Percentiles rank a stretch among this genome's conserved stretches.
Evolutionary conservation across 2,797 vertebrate genomes (phyloP).

Genomic region (Spinus pinus): DNA sequence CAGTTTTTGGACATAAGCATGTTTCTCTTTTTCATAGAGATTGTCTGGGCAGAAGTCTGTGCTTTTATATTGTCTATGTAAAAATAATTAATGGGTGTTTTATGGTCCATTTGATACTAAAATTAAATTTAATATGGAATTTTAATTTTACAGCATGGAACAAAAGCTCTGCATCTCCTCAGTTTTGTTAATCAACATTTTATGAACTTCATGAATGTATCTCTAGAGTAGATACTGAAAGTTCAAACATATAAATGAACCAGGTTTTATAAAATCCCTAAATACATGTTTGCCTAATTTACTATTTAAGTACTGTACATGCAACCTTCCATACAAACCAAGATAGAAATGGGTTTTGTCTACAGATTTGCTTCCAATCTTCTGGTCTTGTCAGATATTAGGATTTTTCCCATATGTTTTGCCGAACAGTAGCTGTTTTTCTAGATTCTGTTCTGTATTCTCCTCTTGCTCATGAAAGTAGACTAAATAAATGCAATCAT

Average conservation of each 20-base stretch:
- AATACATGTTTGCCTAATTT: constrained; percentile 2
- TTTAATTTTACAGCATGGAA: not conserved
- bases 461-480: not conserved
- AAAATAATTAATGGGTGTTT: not conserved
- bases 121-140: not conserved
- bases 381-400: not conserved
- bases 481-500: not conserved
- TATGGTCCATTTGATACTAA: not conserved
- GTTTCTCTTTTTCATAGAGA: not conserved
- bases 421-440: not conserved
- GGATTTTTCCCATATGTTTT: not conserved
- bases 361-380: not conserved
- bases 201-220: constrained; percentile 3
- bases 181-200: constrained; percentile 14
- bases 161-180: not conserved
- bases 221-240: not conserved
- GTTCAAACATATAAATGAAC: not conserved
- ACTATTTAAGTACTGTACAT: not conserved
- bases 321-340: not conserved
- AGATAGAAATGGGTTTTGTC: not conserved
- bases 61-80: not conserved
- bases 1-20: not conserved
- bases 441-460: not conserved
- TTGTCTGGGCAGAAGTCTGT: not conserved
- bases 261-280: not conserved